Base-by-base conservation (phyloP, 2,797 vertebrate genomes). In the Chaunax sp. region DNA sequence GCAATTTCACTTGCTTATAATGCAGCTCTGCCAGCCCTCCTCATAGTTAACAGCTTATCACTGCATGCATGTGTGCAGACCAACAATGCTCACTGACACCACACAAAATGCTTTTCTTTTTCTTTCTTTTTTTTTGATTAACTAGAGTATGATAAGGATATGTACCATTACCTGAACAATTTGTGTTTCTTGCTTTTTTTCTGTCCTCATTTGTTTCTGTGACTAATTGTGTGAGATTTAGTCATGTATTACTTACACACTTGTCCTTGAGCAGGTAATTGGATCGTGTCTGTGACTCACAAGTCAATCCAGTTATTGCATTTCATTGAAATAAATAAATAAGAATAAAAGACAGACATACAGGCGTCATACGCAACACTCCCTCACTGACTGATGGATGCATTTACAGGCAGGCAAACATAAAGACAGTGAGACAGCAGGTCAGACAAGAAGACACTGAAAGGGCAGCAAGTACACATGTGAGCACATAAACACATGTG, bases 251-350 rank as follows among this genome's bases (percentile, higher is more conserved):
- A 89, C 78, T 87, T 85, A 81, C 75, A 77, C 74, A 73, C 72
- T 79, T 28, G 88, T 91, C 91, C 91, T 92, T 93, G 87, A 90
- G 85, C 74, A 62, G 82, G 90, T 91, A 92, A 92, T 86, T 88
- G 81, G 89, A 92, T 91, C 72, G 10, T 38, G 72, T 79, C 77
- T 83, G 79, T 71, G 82, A 81, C 83, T 81, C 73, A 82, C 82
- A 90, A 88, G 89, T 90, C 91, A 87, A 82, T 85, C 81, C 82
- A 81, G 85, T 89, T 90, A 89, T 89, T 90, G 80, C 88, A 82
- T 81, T 81, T 55, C 55, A 66, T 79, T 61, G 19, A 65, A 40
- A 72, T 69, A 77, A 61, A 64, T 56, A 74, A 72, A 63, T 26
- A 45, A 58, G 58, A 20, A 59, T 54, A 49, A 55, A 18, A 60